Percentiles rank a stretch among this genome's conserved stretches.
Conservation (phyloP, 2,797 vertebrate genomes). For the Coreius guichenoti region DNA sequence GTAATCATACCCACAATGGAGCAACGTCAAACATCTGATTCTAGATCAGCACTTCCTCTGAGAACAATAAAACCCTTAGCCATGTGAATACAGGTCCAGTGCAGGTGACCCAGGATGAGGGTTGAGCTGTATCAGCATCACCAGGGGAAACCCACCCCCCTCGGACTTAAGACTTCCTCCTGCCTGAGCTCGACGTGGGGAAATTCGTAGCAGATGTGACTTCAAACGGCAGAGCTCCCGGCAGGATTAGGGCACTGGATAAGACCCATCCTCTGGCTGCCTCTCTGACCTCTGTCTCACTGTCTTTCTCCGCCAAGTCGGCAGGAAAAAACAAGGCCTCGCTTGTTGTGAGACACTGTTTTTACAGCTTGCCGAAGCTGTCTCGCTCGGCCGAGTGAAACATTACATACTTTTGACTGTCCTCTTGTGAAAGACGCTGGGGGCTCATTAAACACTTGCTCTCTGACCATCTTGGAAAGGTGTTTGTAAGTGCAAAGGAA, state of each 20-base stretch:
- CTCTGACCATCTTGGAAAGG: neutral
- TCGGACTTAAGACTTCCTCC: constrained; percentile 73
- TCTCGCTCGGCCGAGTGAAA: constrained; percentile 27
- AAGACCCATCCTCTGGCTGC: constrained; percentile 75
- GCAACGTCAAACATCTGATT: neutral
- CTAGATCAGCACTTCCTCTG: constrained; percentile 17
- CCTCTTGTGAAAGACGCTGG: constrained; percentile 21
- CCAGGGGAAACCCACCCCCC: constrained; percentile 33
- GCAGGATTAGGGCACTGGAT: constrained; percentile 77
- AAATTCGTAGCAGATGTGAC: constrained; percentile 81
- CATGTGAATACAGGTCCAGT: constrained; percentile 17
- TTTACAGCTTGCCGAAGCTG: constrained; percentile 70
- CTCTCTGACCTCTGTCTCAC: constrained; percentile 69
- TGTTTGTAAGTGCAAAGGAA: constrained; percentile 10
- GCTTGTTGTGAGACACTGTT: constrained; percentile 77
- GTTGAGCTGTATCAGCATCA: constrained; percentile 27
- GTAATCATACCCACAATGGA: neutral
- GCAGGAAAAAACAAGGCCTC: constrained; percentile 73
- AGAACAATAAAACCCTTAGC: constrained; percentile 9
- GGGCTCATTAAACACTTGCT: neutral
- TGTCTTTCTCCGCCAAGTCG: constrained; percentile 58
- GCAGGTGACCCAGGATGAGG: constrained; percentile 32
- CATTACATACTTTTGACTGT: constrained; percentile 33
- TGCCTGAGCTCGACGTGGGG: constrained; percentile 66
- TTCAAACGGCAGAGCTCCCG: constrained; percentile 78